These are phyloP conservation scores for Caenorhabditis plicata DNA, from an alignment of 2,888 invertebrate species.

Conservation along the genomic window DNA sequence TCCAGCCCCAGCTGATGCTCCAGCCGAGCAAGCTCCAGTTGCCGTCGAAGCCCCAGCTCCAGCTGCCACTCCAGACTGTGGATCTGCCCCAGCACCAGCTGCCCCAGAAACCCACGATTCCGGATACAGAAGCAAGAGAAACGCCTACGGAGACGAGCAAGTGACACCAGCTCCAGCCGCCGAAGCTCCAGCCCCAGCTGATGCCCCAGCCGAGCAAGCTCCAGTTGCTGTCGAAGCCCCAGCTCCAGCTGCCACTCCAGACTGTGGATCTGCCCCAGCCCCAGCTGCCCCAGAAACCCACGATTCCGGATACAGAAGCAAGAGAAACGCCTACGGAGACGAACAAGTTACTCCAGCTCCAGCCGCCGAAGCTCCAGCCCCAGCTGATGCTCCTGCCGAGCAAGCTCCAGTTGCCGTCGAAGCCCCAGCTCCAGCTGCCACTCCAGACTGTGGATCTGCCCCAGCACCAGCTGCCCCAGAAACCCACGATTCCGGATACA, in stretches of 20 bases:
- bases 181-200: constrained; percentile 15
- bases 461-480: too few relatives aligned
- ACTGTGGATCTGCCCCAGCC: constrained; percentile 9
- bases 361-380: too few relatives aligned
- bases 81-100: background rate
- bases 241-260: constrained; percentile 8
- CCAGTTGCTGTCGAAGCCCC: constrained; percentile 15
- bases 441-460: too few relatives aligned
- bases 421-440: too few relatives aligned
- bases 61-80: constrained; percentile 6
- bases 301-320: too few relatives aligned
- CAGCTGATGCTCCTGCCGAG: too few relatives aligned
- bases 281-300: constrained; percentile 17
- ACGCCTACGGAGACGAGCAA: constrained; percentile 43
- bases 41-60: constrained; percentile 22
- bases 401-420: too few relatives aligned
- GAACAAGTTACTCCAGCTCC: too few relatives aligned
- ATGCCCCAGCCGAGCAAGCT: constrained; percentile 22
- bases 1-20: constrained; percentile 11
- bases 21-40: constrained; percentile 21
- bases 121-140: constrained; percentile 41
- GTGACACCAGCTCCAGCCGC: constrained; percentile 34
- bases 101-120: constrained; percentile 10
- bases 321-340: too few relatives aligned
- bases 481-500: constrained; percentile 7